Evolutionary conservation across 2,797 vertebrate species (phyloP).

Genomic region (Amblyraja radiata): DNA sequence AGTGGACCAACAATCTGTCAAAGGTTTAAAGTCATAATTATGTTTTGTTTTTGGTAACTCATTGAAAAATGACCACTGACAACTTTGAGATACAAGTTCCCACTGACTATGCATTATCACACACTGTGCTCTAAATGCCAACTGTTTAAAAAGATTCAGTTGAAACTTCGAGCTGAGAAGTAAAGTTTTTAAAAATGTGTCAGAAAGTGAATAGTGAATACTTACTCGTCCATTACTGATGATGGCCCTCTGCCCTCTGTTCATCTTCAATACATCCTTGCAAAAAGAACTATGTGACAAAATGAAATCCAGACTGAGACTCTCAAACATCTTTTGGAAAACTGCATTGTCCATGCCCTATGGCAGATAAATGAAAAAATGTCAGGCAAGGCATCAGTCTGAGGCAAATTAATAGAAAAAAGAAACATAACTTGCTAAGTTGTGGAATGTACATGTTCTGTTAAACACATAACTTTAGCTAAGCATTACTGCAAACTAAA

Average conservation of each 20-base stretch:
- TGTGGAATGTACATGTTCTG: neutral
- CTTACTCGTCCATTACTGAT: constrained; percentile 95
- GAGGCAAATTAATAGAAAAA: neutral
- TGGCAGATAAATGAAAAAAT: neutral
- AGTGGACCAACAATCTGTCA: constrained; percentile 84
- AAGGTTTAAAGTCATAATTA: neutral
- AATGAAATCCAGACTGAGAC: constrained; percentile 78
- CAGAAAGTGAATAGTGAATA: constrained; percentile 24
- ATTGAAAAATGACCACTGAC: neutral
- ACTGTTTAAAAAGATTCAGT: neutral
- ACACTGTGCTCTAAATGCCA: neutral
- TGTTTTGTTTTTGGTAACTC: neutral
- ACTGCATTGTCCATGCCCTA: constrained; percentile 86
- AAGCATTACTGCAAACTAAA: neutral
- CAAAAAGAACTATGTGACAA: constrained; percentile 83
- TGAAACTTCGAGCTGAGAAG: neutral
- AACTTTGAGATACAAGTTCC: neutral
- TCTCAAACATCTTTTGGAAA: constrained; percentile 79
- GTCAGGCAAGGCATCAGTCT: neutral
- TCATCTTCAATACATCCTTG: constrained; percentile 83
- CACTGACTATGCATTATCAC: neutral
- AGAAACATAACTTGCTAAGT: neutral
- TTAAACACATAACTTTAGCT: neutral
- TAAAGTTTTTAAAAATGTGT: neutral
- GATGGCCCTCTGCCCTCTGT: constrained; percentile 84